Evolutionary conservation across 2,888 invertebrate genomes (phyloP), one percentile per base, ranked within the genome.

Genomic region (Serrognathus titanus): DNA sequence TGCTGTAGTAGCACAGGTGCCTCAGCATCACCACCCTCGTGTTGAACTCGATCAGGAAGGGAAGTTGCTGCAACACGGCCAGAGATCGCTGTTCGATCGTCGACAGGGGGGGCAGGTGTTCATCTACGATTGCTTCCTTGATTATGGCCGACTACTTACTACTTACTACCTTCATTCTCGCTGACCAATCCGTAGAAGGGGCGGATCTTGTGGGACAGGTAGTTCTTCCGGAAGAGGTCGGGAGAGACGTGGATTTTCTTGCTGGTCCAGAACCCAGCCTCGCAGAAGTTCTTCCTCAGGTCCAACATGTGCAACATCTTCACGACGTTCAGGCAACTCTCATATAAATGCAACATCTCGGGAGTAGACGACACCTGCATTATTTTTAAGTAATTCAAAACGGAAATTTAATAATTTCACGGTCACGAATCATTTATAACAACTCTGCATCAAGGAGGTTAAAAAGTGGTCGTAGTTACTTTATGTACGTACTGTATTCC

Each of bases 11-110:
- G 58, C 78, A 84, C 53, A 93, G 78, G 39, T 89, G 88, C 73
- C 93, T 90, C 59, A 93, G 84, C 57, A 95, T 89, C 60, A 91
- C 82, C 4, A 97, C 93, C 59, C 98, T 82, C 57, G 94, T 91
- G 64, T 89, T 88, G 75, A 98, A 98, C 9, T 93, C 88, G 47
- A 98, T 89, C 10, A 96, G 88, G 78, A 98, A 99, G 0, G 98
- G 98, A 60, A 98, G 87, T 76, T 97, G 94, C 56, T 91, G 87
- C 12, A 98, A 79, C 58, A 98, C 87, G 0, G 94, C 92, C 45
- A 95, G 81, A 1, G 93, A 91, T 54, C 96, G 83, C 38, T 93
- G 84, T 77, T 97, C 96, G 62, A 89, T 90, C 5, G 91, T 91
- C 0, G 94, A 92, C 62, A 95, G 78, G 0, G 92, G 92, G 1